These are phyloP conservation scores for Epistrophe eligans DNA, from an alignment of 2,888 invertebrate genomes.

Conservation along the genomic window DNA sequence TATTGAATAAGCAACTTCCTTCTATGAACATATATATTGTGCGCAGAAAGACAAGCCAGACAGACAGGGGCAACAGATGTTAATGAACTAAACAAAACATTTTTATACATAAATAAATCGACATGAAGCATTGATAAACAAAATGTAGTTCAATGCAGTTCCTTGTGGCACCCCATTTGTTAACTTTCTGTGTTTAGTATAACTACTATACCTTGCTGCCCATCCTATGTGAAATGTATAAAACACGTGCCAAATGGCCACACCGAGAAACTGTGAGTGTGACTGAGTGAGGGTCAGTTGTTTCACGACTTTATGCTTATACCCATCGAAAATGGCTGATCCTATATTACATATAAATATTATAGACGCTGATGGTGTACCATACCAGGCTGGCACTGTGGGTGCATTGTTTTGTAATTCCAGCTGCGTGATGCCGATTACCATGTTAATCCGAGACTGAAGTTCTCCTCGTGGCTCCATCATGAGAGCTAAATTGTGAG, in stretches of 20 bases:
- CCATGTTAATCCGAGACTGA: constrained; percentile 67
- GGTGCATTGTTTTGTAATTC: constrained; percentile 70
- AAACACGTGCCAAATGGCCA: constrained; percentile 66
- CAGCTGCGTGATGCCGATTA: constrained; percentile 68
- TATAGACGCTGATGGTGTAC: constrained; percentile 11
- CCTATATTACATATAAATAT: neutral
- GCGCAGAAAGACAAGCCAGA: constrained; percentile 23
- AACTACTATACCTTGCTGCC: neutral
- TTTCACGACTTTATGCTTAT: constrained; percentile 57
- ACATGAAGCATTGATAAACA: constrained; percentile 56
- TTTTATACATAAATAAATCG: constrained; percentile 37
- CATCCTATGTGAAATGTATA: constrained; percentile 41
- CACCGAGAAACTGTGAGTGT: constrained; percentile 6
- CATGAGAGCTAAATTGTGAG: constrained; percentile 61
- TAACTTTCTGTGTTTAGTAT: constrained; percentile 8
- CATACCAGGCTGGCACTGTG: constrained; percentile 36
- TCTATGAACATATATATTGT: neutral
- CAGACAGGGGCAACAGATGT: constrained; percentile 52
- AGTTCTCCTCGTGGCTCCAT: constrained; percentile 64
- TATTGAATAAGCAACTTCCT: constrained; percentile 41
- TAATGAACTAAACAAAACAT: constrained; percentile 67
- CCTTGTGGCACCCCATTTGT: constrained; percentile 68
- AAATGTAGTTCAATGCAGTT: constrained; percentile 58
- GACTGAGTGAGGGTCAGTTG: constrained; percentile 64
- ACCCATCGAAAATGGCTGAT: constrained; percentile 42